These are phyloP conservation scores for Anticlea derivata DNA, from an alignment of 2,888 invertebrate genomes.

Conservation along the genomic window DNA sequence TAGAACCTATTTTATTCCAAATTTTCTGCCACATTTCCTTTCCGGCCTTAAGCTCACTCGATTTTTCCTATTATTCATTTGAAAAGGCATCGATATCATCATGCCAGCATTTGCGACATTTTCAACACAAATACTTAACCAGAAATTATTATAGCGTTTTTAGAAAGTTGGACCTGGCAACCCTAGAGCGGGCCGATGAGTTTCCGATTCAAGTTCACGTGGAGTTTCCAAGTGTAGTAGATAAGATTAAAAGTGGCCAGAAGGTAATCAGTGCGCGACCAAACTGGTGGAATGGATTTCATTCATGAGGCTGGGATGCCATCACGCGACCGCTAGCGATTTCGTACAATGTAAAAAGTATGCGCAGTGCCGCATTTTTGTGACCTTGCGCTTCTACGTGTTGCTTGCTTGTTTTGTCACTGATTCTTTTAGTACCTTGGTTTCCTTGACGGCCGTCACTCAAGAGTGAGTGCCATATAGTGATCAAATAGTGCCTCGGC, in stretches of 20 bases:
- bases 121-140: too few species aligned
- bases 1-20: too few species aligned
- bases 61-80: too few species aligned
- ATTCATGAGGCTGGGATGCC: slow-evolving; percentile 77
- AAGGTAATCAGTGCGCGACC: slow-evolving; percentile 80
- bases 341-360: slow-evolving; percentile 3
- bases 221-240: slow-evolving; percentile 66
- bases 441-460: too few species aligned
- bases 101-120: too few species aligned
- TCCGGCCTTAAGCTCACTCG: too few species aligned
- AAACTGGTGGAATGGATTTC: slow-evolving; percentile 79
- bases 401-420: too few species aligned
- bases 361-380: slow-evolving; percentile 1
- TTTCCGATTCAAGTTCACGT: slow-evolving; percentile 54
- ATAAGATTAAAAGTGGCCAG: slow-evolving; percentile 76
- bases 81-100: too few species aligned
- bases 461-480: too few species aligned
- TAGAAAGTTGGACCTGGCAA: slow-evolving; percentile 11
- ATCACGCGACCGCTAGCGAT: slow-evolving; percentile 68
- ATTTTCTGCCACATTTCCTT: too few species aligned
- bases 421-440: too few species aligned
- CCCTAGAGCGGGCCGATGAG: slow-evolving; percentile 47
- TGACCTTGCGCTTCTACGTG: slow-evolving; percentile 7
- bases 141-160: background rate
- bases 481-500: too few species aligned